phyloP scores from a whole-genome alignment of 1,140 invertebrate species.

The Meloidogyne exigua region DNA sequence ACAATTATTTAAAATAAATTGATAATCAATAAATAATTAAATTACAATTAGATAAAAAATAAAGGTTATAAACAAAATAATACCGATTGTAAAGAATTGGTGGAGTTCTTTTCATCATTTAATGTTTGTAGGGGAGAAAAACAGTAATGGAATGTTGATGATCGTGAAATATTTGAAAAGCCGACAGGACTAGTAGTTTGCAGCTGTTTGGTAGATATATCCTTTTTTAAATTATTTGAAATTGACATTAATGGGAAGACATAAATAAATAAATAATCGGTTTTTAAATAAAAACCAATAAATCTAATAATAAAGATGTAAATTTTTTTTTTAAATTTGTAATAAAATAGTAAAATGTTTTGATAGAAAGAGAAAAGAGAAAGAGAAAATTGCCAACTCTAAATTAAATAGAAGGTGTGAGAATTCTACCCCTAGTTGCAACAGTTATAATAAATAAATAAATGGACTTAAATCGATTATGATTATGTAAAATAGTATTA shows the following conservation, averaged over 20 bases:
- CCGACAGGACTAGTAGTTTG: background rate
- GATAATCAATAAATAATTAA: no score
- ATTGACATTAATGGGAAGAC: background rate
- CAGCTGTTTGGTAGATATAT: background rate
- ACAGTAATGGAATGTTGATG: conserved; percentile 4
- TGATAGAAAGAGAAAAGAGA: background rate
- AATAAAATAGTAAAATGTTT: no score
- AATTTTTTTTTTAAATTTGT: conserved; percentile 7
- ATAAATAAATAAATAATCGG: background rate
- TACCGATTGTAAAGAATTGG: background rate
- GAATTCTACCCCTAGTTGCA: background rate
- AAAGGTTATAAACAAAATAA: no score
- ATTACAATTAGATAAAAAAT: no score
- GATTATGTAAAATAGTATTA: background rate
- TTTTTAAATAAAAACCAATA: background rate
- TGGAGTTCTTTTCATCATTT: background rate
- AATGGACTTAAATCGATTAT: background rate
- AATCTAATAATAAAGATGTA: conserved; percentile 5
- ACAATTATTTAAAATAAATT: no score
- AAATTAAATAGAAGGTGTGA: background rate
- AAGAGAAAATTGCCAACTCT: background rate
- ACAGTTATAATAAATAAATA: background rate
- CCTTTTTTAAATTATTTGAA: background rate
- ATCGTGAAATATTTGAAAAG: conserved; percentile 1
- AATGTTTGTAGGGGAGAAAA: background rate